A percentile compares a stretch with the other conserved stretches of the same genome.
Conservation (phyloP, 2,888 invertebrate species). For the Pherbina coryleti region DNA sequence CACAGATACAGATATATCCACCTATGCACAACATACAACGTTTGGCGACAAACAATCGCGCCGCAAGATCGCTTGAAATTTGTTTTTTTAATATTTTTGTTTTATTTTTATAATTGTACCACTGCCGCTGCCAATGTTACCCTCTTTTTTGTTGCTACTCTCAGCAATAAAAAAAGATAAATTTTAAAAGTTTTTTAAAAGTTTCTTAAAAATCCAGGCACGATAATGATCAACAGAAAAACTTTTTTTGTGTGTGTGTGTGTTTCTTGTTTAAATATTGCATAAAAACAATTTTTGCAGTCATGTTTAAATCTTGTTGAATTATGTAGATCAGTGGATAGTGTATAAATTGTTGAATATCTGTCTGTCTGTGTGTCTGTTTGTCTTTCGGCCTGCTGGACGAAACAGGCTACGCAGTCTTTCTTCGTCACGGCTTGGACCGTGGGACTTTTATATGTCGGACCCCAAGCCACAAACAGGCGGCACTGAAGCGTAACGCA, state of each 20-base stretch:
- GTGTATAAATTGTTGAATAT: background rate
- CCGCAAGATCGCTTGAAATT: background rate
- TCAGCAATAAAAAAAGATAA: background rate
- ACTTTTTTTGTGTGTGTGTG: background rate
- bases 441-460: too few relatives aligned
- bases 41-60: conserved; percentile 12
- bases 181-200: conserved; percentile 7
- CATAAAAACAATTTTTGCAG: background rate
- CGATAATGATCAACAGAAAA: conserved; percentile 5
- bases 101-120: too few relatives aligned
- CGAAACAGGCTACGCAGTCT: too few relatives aligned
- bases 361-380: too few relatives aligned
- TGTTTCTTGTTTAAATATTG: too few relatives aligned
- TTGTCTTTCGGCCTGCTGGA: too few relatives aligned
- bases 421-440: too few relatives aligned
- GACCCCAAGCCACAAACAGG: too few relatives aligned
- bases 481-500: too few relatives aligned
- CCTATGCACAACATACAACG: too few relatives aligned
- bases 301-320: conserved; percentile 6
- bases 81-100: too few relatives aligned
- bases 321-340: conserved; percentile 19
- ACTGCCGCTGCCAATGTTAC: background rate
- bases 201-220: background rate
- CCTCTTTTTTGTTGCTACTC: background rate
- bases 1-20: too few relatives aligned